A percentile compares a stretch with the other conserved stretches of the same genome.
phyloP scores from a whole-genome alignment of 2,888 invertebrate species.

The Nineta flava region DNA sequence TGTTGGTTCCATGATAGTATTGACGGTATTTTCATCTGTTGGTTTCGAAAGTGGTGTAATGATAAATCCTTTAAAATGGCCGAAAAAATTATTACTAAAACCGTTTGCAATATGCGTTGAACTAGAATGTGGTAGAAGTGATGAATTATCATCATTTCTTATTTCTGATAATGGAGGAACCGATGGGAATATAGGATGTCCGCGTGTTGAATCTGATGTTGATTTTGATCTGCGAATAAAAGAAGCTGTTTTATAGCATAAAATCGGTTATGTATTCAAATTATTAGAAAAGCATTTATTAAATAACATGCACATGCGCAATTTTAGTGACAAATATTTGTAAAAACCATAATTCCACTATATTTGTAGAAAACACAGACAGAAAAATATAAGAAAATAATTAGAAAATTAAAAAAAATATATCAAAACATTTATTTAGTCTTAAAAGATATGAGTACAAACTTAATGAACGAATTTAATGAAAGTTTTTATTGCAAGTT shows the following conservation, averaged over 20 bases:
- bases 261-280: not conserved
- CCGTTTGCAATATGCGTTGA: constrained; percentile 30
- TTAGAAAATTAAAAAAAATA: not conserved
- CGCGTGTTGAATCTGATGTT: constrained; percentile 24
- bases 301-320: constrained; percentile 6
- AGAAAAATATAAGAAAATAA: not conserved
- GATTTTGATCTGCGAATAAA: constrained; percentile 23
- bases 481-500: too few relatives aligned
- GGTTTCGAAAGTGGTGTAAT: constrained; percentile 45
- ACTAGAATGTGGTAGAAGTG: constrained; percentile 39
- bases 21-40: constrained; percentile 17
- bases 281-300: not conserved
- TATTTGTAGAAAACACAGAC: not conserved
- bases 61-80: constrained; percentile 75
- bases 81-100: constrained; percentile 51
- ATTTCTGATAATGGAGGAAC: constrained; percentile 30
- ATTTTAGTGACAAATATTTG: not conserved
- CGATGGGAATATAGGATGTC: constrained; percentile 23
- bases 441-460: too few relatives aligned
- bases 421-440: too few relatives aligned
- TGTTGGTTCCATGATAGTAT: constrained; percentile 11
- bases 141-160: constrained; percentile 54
- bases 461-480: too few relatives aligned
- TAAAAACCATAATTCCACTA: too few relatives aligned
- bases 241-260: constrained; percentile 2